phyloP scores from a whole-genome alignment of 2,113 vertebrate genomes.

The Grantiella picta region DNA sequence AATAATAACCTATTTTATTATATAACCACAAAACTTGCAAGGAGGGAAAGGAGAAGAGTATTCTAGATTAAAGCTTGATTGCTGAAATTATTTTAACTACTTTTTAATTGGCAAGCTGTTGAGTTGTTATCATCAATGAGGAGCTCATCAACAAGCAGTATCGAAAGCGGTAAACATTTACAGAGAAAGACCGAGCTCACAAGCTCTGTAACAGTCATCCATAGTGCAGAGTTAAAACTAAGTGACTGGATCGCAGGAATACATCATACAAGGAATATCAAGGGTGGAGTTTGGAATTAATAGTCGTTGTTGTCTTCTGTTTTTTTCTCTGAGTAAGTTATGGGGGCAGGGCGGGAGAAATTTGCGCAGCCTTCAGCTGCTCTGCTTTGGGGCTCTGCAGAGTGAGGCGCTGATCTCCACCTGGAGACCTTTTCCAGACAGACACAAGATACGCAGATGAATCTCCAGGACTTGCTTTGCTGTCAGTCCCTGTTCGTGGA shows the following conservation, averaged over 20 bases:
- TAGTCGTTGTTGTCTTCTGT: background rate
- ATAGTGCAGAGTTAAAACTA: background rate
- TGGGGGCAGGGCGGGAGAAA: background rate
- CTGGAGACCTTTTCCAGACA: background rate
- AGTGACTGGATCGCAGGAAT: background rate
- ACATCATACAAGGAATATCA: background rate
- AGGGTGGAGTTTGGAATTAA: background rate
- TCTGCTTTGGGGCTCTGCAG: background rate
- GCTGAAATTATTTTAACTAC: conserved; percentile 48
- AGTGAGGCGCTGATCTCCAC: background rate
- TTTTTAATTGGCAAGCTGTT: conserved; percentile 44
- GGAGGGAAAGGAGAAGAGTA: background rate
- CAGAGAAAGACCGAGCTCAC: background rate
- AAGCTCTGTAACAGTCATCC: background rate
- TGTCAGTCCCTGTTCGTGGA: background rate
- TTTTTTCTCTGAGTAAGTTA: background rate
- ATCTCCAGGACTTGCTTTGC: background rate
- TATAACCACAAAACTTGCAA: background rate
- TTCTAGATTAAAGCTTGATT: conserved; percentile 28
- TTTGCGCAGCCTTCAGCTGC: background rate
- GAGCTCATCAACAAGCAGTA: background rate
- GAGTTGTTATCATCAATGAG: conserved; percentile 13
- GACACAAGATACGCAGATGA: background rate
- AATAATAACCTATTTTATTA: background rate
- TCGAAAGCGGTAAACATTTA: background rate